A percentile compares a stretch with the other conserved stretches of the same genome.
These are phyloP conservation scores for Hyperoodon ampullatus DNA, from an alignment of 2,113 vertebrate species.

Conservation along the genomic window DNA sequence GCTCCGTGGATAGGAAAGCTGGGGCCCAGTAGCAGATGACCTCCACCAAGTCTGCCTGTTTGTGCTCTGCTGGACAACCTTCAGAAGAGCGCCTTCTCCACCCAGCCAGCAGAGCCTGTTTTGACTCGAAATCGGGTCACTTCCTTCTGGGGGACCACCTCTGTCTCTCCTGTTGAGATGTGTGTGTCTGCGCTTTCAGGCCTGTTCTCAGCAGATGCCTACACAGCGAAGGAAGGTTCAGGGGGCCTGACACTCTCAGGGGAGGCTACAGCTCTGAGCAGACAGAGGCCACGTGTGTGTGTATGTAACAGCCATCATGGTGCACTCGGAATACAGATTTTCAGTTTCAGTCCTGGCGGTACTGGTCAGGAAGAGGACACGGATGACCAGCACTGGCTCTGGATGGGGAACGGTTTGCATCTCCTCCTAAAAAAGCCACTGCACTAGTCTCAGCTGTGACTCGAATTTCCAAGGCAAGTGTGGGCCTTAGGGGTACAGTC, in stretches of 20 bases:
- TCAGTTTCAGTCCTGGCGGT: neutral
- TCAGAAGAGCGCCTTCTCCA: neutral
- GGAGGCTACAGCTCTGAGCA: fast-evolving
- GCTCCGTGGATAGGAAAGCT: conserved; percentile 27
- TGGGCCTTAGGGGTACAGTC: fast-evolving
- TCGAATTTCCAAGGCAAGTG: neutral
- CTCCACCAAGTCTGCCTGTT: neutral
- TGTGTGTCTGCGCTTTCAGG: neutral
- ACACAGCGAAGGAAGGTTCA: neutral
- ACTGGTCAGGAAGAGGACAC: neutral
- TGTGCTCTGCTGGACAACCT: neutral
- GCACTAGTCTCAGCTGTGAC: neutral
- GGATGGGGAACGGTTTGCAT: neutral
- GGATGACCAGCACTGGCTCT: neutral
- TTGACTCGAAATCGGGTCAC: neutral
- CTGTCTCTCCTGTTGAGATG: neutral
- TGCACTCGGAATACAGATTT: neutral
- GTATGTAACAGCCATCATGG: too few relatives aligned
- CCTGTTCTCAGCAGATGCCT: neutral
- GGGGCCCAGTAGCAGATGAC: conserved; percentile 8
- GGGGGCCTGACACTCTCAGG: neutral
- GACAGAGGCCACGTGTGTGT: too few relatives aligned
- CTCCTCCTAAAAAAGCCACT: neutral
- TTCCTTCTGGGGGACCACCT: too few relatives aligned
- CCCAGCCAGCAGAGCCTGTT: neutral